A percentile compares a stretch with the other conserved stretches of the same genome.
phyloP scores from a whole-genome alignment of 2,797 vertebrate genomes.

The Alosa sapidissima region DNA sequence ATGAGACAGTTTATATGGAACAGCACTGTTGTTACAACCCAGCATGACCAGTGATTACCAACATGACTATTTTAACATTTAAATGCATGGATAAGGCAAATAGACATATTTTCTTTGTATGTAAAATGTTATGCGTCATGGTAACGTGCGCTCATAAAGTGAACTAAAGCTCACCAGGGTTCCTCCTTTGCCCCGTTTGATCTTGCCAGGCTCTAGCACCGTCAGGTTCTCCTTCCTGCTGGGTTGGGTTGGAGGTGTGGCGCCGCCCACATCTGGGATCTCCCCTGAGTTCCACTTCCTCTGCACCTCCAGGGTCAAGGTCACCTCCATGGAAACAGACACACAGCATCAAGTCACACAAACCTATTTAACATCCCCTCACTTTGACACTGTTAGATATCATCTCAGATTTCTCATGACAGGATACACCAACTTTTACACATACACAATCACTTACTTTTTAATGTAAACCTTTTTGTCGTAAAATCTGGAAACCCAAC shows the following conservation, averaged over 20 bases:
- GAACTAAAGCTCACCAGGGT: constrained; percentile 58
- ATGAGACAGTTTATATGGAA: not conserved
- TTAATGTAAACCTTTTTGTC: too few species aligned
- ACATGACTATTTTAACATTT: too few species aligned
- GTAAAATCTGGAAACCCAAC: too few species aligned
- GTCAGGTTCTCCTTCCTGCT: constrained; percentile 61
- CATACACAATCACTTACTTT: too few species aligned
- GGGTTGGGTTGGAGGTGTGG: constrained; percentile 59
- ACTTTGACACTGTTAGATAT: too few species aligned
- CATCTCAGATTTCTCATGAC: too few species aligned
- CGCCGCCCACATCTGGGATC: constrained; percentile 61
- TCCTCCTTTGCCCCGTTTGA: constrained; percentile 72
- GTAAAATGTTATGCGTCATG: too few species aligned
- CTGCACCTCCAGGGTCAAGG: constrained; percentile 50
- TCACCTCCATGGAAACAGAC: constrained; percentile 15
- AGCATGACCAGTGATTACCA: too few species aligned
- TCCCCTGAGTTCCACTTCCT: constrained; percentile 60
- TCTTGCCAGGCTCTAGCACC: constrained; percentile 64
- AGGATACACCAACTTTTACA: too few species aligned
- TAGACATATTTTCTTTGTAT: too few species aligned
- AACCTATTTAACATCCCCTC: not conserved
- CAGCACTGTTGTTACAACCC: not conserved
- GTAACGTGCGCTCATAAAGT: not conserved
- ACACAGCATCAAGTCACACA: not conserved
- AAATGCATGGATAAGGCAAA: too few species aligned